Evolutionary conservation across 2,888 invertebrate species (phyloP), one percentile per base, ranked within the genome.

Genomic region (Hyppa rectilinea): DNA sequence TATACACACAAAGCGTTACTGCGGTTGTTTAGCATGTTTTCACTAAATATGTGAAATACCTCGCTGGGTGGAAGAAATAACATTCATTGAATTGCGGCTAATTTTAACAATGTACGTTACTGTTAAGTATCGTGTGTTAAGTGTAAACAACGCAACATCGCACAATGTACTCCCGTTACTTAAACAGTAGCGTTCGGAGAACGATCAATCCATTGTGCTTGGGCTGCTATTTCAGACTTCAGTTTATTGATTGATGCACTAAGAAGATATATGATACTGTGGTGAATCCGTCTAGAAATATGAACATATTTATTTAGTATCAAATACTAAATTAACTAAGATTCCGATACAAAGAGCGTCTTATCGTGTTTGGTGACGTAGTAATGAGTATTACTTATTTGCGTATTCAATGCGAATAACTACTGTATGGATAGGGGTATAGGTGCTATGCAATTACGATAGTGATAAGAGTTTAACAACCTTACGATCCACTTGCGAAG

Each of bases 71-170:
- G 87, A 89, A 89, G 79, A 85, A 87, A 90, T 87, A 92, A 87
- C 90, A 87, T 87, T 81, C 85, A 87, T 87, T 86, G 87, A 85
- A 89, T 88, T 84, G 81, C 85, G 89, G 91, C 88, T 90, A 91
- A 92, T 90, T 90, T 92, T 91, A 92, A 91, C 92, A 91, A 89
- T 90, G 90, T 86, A 87, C 87, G 89, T 87, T 88, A 90, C 88
- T 88, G 91, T 91, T 90, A 87, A 86, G 87, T 86, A 87, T 85
- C 85, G 85, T 82, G 85, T 84, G 89, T 83, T 88, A 89, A 89
- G 87, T 88, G 90, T 93, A 93, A 92, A 94, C 92, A 92, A 81
- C 73, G 85, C 80, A 82, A 85, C 85, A 87, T 78, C 85, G 85
- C 86, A 92, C 92, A 93, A 91, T 91, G 88, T 87, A 81, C 78